These are phyloP conservation scores for Potorous gilbertii DNA, from an alignment of 2,797 vertebrate genomes.

Conservation along the genomic window DNA sequence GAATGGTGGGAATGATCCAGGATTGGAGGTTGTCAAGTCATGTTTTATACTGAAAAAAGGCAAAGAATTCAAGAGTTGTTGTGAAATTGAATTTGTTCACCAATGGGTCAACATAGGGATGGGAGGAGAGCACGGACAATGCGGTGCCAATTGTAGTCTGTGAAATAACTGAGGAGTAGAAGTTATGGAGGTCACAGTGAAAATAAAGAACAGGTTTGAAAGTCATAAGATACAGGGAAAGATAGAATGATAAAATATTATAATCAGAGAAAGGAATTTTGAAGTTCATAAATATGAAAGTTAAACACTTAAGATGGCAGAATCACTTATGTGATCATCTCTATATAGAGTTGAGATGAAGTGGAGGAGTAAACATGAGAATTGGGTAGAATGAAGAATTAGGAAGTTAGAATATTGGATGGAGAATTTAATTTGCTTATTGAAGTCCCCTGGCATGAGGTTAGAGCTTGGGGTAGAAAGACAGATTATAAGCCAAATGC, in stretches of 20 bases:
- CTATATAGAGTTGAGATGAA: background rate
- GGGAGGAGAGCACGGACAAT: background rate
- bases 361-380: background rate
- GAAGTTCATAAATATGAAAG: background rate
- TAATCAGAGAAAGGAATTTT: background rate
- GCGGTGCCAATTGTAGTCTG: background rate
- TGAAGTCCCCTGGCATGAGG: background rate
- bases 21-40: background rate
- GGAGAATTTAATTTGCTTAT: background rate
- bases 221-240: background rate
- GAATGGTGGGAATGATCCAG: background rate
- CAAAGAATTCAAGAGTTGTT: background rate
- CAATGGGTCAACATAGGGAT: background rate
- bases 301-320: background rate
- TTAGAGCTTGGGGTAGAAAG: background rate
- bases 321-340: background rate
- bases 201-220: background rate
- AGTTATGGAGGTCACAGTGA: background rate
- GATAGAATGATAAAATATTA: background rate
- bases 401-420: background rate
- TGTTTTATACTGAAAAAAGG: background rate
- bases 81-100: background rate
- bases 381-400: background rate
- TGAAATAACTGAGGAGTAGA: background rate
- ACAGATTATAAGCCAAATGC: background rate